Evolutionary conservation across 2,797 vertebrate genomes (phyloP).

Genomic region (Enteromius paludinosus): DNA sequence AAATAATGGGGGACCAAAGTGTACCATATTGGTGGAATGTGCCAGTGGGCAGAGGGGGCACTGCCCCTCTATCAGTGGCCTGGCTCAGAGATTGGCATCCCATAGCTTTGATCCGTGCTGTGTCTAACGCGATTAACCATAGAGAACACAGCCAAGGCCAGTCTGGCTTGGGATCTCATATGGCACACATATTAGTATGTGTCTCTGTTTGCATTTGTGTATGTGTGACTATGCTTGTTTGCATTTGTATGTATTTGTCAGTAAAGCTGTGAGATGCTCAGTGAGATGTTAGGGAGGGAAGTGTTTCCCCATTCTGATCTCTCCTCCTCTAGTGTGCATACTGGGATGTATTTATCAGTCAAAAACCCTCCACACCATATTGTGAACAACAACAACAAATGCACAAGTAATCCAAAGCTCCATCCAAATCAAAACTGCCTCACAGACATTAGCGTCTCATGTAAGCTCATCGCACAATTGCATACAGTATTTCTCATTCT

Average conservation of each 20-base stretch:
- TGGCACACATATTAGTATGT: slow-evolving; percentile 17
- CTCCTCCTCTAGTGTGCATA: neutral
- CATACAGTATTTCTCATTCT: neutral
- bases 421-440: slow-evolving; percentile 1
- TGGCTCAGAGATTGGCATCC: slow-evolving; percentile 72
- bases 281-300: slow-evolving; percentile 2
- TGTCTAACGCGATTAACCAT: slow-evolving; percentile 76
- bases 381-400: slow-evolving; percentile 8
- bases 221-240: slow-evolving; percentile 28
- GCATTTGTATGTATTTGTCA: slow-evolving; percentile 6
- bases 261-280: slow-evolving; percentile 32
- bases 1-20: neutral
- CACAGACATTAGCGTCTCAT: slow-evolving; percentile 4
- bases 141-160: slow-evolving; percentile 21
- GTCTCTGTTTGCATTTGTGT: slow-evolving; percentile 57
- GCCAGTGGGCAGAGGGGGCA: slow-evolving; percentile 62
- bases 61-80: slow-evolving; percentile 63
- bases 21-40: slow-evolving; percentile 56
- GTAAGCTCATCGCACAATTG: slow-evolving; percentile 1
- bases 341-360: slow-evolving; percentile 21
- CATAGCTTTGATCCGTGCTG: slow-evolving; percentile 71
- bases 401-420: slow-evolving; percentile 15
- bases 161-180: slow-evolving; percentile 18
- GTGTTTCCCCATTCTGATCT: neutral
- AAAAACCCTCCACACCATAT: slow-evolving; percentile 23